Conservation (phyloP, 2,113 vertebrate genomes). For the Morone chrysops region DNA sequence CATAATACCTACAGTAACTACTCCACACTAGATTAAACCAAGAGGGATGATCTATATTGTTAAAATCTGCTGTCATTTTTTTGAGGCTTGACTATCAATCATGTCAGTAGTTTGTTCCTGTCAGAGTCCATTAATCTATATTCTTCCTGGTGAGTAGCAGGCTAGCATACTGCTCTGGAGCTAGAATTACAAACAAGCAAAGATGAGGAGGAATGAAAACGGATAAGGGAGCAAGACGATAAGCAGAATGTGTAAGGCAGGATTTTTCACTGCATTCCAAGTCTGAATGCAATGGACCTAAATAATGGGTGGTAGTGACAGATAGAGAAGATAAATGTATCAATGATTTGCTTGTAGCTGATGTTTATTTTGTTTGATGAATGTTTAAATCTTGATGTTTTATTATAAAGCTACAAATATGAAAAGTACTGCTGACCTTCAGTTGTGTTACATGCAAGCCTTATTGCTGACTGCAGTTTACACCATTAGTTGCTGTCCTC, state of each 20-base stretch:
- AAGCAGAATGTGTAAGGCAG: neutral
- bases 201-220: slow-evolving; percentile 43
- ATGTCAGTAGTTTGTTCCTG: slow-evolving; percentile 64
- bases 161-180: slow-evolving; percentile 40
- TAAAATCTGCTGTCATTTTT: slow-evolving; percentile 53
- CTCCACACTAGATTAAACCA: slow-evolving; percentile 28
- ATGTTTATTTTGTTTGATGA: neutral
- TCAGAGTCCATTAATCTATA: slow-evolving; percentile 65
- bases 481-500: neutral
- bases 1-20: slow-evolving; percentile 5
- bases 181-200: slow-evolving; percentile 68
- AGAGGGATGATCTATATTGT: slow-evolving; percentile 49
- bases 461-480: slow-evolving; percentile 7
- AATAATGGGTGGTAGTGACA: neutral
- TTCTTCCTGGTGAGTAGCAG: slow-evolving; percentile 35
- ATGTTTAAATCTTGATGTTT: neutral
- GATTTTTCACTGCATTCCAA: too few relatives aligned
- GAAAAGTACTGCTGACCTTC: neutral
- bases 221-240: slow-evolving; percentile 6
- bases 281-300: neutral
- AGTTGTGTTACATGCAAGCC: neutral
- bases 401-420: too few relatives aligned
- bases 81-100: slow-evolving; percentile 59
- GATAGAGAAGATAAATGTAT: neutral
- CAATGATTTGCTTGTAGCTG: too few relatives aligned